Evolutionary conservation across 2,113 vertebrate genomes (phyloP).

Genomic region (Pituophis catenifer): DNA sequence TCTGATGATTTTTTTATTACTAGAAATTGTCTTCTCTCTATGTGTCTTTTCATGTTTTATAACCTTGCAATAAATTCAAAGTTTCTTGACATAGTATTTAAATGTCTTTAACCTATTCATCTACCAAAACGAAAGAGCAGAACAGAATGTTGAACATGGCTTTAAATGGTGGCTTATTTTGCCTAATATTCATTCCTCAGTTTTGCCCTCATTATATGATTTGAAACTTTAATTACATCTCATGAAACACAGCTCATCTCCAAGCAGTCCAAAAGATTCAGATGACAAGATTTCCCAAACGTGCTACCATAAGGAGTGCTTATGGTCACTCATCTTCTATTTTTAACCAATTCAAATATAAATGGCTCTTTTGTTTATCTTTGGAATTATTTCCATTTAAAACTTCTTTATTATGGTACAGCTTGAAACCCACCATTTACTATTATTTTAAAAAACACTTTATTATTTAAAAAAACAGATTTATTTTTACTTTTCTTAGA

Average conservation of each 20-base stretch:
- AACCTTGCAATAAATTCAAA: constrained; percentile 47
- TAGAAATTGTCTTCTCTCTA: constrained; percentile 49
- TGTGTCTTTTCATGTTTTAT: constrained; percentile 54
- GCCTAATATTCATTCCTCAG: constrained; percentile 41
- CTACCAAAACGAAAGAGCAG: constrained; percentile 27
- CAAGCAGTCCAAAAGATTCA: neutral
- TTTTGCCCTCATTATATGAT: constrained; percentile 39
- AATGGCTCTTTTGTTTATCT: neutral
- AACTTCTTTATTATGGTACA: neutral
- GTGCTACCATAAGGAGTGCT: neutral
- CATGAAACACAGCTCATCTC: neutral
- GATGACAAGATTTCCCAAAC: neutral
- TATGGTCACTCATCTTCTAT: neutral
- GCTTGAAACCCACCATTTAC: neutral
- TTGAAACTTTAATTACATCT: neutral
- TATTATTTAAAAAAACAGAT: no score
- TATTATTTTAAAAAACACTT: neutral
- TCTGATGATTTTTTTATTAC: constrained; percentile 48
- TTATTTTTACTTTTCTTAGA: neutral
- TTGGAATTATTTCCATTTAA: neutral
- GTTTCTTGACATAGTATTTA: constrained; percentile 62
- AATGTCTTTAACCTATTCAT: constrained; percentile 33
- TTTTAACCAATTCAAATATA: neutral
- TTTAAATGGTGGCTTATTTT: constrained; percentile 45
- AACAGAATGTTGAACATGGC: constrained; percentile 50